Evolutionary conservation across 2,113 vertebrate genomes (phyloP), one percentile per base, ranked within the genome.

Genomic region (Strix aluco): DNA sequence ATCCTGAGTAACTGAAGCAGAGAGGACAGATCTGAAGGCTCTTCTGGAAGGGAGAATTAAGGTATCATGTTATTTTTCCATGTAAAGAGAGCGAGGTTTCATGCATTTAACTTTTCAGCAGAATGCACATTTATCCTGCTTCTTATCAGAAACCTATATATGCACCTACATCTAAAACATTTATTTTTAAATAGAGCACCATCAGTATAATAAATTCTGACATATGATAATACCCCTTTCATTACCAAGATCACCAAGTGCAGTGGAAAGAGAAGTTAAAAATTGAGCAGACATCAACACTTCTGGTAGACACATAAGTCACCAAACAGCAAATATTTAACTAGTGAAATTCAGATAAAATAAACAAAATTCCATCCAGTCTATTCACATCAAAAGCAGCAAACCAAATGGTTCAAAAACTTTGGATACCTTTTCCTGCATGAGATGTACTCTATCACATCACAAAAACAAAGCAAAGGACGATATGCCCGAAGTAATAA

Each of bases 11-110:
- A 95, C 79, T 58, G 52, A 51, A 86, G 46, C 89, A 91, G 66
- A 78, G 74, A 97, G 38, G 54, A 81, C 67, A 94, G 73, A 85
- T 69, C 58, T 61, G 40, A 95, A 57, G 23, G 95, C 74, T 94
- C 38, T 63, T 85, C 86, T 97, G 72, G 40, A 86, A 88, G 44
- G 18, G 52, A 42, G 66, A 94, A 94, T 88, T 89, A 92, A 97
- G 69, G 88, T 66, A 51, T 72, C 12, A 9, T 83, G 80, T 77
- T 79, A 91, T 91, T 83, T 86, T 93, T 51, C 32, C 59, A 55
- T 57, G 30, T 55, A 83, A 79, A 71, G 20, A 58, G 77, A 36
- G 7, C 2, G 1, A 66, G 17, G 42, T 36, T 47, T 66, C 42
- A 51, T 2, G 9, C 15, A 30, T 71, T 62, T 66, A 46, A 80